These are phyloP conservation scores for Chaetops frenatus DNA, from an alignment of 2,113 vertebrate species.

Conservation along the genomic window DNA sequence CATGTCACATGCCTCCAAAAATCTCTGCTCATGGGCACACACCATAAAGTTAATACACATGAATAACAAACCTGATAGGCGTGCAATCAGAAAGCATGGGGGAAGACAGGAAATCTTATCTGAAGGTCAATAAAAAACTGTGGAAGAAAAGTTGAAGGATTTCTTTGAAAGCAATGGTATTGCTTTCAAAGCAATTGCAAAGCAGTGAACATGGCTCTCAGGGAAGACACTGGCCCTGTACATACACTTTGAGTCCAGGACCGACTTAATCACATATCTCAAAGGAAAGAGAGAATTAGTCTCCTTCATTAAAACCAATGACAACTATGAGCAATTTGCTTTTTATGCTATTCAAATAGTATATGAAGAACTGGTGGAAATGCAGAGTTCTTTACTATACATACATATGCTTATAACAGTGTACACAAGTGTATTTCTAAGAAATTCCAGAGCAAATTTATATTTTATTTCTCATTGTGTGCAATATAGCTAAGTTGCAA, in stretches of 20 bases:
- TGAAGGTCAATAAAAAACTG: not conserved
- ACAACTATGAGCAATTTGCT: not conserved
- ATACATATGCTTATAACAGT: not conserved
- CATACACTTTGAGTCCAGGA: not conserved
- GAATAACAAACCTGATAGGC: not conserved
- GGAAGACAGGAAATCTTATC: not conserved
- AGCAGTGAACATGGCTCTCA: not conserved
- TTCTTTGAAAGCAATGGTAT: not conserved
- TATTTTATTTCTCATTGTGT: not conserved
- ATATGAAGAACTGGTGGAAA: not conserved
- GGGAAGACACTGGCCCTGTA: not conserved
- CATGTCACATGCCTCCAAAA: not conserved
- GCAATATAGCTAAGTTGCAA: not conserved
- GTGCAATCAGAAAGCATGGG: not conserved
- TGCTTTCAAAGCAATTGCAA: not conserved
- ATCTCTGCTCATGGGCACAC: not conserved
- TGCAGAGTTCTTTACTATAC: not conserved
- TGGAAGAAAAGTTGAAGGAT: not conserved
- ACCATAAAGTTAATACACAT: not conserved
- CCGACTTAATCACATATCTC: not conserved
- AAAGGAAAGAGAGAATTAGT: not conserved
- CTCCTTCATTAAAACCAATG: not conserved
- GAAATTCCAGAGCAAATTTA: not conserved
- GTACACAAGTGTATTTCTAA: not conserved
- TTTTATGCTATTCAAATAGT: not conserved